phyloP scores from a whole-genome alignment of 2,888 invertebrate species.

The Scaeva pyrastri region DNA sequence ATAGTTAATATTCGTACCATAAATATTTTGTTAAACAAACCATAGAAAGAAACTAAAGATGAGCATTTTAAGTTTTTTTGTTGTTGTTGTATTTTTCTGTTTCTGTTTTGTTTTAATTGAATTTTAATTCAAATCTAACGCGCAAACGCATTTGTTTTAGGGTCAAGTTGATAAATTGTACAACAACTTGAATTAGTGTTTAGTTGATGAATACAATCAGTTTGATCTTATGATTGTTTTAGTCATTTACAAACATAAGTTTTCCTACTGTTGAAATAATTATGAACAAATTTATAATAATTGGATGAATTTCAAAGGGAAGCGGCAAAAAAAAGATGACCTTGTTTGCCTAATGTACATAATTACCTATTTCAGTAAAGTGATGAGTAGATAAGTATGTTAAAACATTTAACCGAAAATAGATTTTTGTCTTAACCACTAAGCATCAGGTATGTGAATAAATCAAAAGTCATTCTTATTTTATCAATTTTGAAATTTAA shows the following conservation, averaged over 20 bases:
- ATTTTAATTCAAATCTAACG: conserved; percentile 21
- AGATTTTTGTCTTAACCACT: too few species aligned
- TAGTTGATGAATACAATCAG: conserved; percentile 36
- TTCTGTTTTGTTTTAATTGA: conserved; percentile 34
- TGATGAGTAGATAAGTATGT: not conserved
- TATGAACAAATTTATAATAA: conserved; percentile 19
- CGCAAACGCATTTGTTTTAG: conserved; percentile 21
- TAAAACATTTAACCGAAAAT: not conserved
- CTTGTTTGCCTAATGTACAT: not conserved
- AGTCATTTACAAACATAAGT: conserved; percentile 18
- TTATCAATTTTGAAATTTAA: too few species aligned
- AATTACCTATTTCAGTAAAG: too few species aligned
- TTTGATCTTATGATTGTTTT: conserved; percentile 35
- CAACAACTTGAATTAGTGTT: conserved; percentile 37
- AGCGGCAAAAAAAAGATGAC: not conserved
- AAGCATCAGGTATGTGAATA: too few species aligned
- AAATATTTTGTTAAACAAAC: conserved; percentile 39
- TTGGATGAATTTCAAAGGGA: not conserved
- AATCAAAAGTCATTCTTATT: too few species aligned
- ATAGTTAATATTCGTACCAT: not conserved
- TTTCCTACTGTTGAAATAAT: conserved; percentile 37
- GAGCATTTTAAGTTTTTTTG: not conserved
- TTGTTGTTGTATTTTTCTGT: too few species aligned
- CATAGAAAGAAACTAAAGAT: conserved; percentile 29
- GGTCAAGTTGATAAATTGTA: conserved; percentile 47